phyloP scores from a whole-genome alignment of 1,140 invertebrate genomes.

The Linepithema humile region DNA sequence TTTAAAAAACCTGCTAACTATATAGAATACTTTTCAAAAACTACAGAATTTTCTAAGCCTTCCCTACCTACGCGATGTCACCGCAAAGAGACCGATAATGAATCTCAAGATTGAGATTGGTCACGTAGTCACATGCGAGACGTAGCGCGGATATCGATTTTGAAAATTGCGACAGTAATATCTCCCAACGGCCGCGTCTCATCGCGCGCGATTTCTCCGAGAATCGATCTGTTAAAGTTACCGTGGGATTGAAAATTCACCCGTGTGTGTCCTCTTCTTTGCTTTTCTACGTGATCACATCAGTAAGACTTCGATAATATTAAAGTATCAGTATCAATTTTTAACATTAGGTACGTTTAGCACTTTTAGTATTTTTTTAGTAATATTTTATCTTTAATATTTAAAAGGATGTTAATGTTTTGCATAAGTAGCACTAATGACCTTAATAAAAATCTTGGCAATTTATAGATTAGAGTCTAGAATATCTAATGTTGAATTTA shows the following conservation, averaged over 20 bases:
- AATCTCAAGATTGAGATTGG: conserved; percentile 58
- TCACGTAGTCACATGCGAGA: conserved; percentile 58
- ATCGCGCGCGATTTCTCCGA: conserved; percentile 62
- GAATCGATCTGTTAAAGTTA: neutral
- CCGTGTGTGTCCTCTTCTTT: neutral
- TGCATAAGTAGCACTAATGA: too few relatives aligned
- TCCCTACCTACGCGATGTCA: conserved; percentile 51
- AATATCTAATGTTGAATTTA: too few relatives aligned
- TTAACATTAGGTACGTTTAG: too few relatives aligned
- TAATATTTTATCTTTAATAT: too few relatives aligned
- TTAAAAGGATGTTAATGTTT: too few relatives aligned
- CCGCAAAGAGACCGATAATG: conserved; percentile 56
- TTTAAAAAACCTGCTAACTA: too few relatives aligned
- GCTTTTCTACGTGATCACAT: conserved; percentile 9
- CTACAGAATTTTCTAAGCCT: too few relatives aligned
- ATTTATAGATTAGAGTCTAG: too few relatives aligned
- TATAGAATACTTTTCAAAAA: too few relatives aligned
- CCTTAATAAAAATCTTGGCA: too few relatives aligned
- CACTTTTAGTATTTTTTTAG: too few relatives aligned
- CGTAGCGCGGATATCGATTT: conserved; percentile 48
- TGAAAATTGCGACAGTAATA: conserved; percentile 51
- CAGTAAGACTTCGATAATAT: too few relatives aligned
- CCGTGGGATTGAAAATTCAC: conserved; percentile 39
- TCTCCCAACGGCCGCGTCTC: neutral
- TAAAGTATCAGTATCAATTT: neutral